A percentile compares a stretch with the other conserved stretches of the same genome.
These are phyloP conservation scores for Neria commutata DNA, from an alignment of 2,888 invertebrate species.

Conservation along the genomic window DNA sequence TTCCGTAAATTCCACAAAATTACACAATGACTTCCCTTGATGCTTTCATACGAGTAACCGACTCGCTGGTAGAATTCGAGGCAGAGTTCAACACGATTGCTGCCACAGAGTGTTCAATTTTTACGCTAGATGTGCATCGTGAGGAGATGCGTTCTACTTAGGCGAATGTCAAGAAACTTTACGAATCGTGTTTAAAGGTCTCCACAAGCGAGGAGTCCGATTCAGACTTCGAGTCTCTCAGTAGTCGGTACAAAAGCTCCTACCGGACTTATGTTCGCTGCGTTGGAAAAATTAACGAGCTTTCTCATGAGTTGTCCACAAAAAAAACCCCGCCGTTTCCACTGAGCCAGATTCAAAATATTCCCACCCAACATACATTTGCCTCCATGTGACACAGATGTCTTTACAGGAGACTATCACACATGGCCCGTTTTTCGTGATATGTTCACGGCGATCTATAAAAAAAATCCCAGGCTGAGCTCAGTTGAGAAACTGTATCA, in stretches of 20 bases:
- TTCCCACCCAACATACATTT: background rate
- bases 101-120: background rate
- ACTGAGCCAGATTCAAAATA: too few species aligned
- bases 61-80: background rate
- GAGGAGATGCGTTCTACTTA: background rate
- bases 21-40: background rate
- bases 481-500: constrained; percentile 13
- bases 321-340: background rate
- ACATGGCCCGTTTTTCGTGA: constrained; percentile 22
- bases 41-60: background rate
- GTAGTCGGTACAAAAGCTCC: too few species aligned
- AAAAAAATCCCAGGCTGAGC: background rate
- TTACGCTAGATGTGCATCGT: background rate
- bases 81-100: background rate
- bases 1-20: too few species aligned
- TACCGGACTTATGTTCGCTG: background rate
- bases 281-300: background rate
- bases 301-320: background rate
- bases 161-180: background rate
- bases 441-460: constrained; percentile 18
- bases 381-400: constrained; percentile 20
- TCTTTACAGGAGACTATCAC: constrained; percentile 15
- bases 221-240: too few species aligned
- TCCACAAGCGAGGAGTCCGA: background rate
- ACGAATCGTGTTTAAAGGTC: background rate